Evolutionary conservation across 2,113 vertebrate genomes (phyloP), one percentile per base, ranked within the genome.

Genomic region (Erythrocercus mccallii): DNA sequence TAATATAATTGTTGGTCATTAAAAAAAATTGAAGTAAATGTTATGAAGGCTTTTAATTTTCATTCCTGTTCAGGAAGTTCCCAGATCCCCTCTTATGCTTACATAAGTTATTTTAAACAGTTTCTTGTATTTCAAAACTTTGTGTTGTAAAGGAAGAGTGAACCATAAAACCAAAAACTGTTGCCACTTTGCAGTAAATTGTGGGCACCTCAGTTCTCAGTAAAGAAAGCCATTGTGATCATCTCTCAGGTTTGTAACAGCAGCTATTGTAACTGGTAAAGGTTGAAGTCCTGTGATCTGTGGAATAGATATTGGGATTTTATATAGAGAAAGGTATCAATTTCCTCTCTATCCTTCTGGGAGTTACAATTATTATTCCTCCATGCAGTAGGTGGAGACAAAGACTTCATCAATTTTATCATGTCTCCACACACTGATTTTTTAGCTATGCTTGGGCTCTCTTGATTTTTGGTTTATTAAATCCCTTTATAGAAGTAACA

Each of bases 311-410:
- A 9, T 15, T 71, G 35, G 44, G 28, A 17, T 73, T 80, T 68
- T 64, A 14, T 71, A 72, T 57, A 0, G 0, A 76, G 45, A 61
- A 80, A 21, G 12, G 6, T 64, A n/a, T 69, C 56, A 28, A 28
- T 51, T 84, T 76, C 21, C 24, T 62, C 35, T 65, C 20, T 31
- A 24, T 56, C 57, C 57, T 42, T 66, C 40, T 71, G 53, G 69
- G 45, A 86, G 47, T 60, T 91, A 56, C 1, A 37, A 65, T 48
- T 73, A 69, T 65, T 95, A 92, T 90, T 97, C 33, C 77, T 96
- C 66, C 90, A 69, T 64, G 54, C 96, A 96, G 94, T 89, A 97
- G 97, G 83, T 95, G 96, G 96, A 97, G 96, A 97, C 97, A 97
- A 96, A 97, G 95, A 97, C 96, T 87, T 95, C 61, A 73, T 61